Conservation (phyloP, 1,140 invertebrate genomes). For the Agrilus planipennis region DNA sequence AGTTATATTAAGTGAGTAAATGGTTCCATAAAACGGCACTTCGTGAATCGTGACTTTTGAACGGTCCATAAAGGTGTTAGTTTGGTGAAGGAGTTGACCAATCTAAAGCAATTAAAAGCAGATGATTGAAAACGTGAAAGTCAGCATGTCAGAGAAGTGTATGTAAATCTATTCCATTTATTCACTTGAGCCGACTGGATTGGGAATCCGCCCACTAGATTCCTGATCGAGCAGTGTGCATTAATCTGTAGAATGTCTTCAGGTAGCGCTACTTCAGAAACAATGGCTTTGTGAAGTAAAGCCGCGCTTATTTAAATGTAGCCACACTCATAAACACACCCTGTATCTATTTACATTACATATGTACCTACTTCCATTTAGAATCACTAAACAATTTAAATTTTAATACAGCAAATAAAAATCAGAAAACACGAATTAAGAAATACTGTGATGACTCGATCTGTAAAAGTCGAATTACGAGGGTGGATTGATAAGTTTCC, state of each 20-base stretch:
- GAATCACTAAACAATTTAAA: too few species aligned
- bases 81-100: too few species aligned
- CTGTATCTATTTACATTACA: constrained; percentile 13
- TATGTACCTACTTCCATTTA: not conserved
- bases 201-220: constrained; percentile 10
- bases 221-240: constrained; percentile 12
- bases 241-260: constrained; percentile 21
- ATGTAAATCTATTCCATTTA: constrained; percentile 12
- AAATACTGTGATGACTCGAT: too few species aligned
- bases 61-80: too few species aligned
- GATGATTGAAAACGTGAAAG: constrained; percentile 1
- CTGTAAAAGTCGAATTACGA: too few species aligned
- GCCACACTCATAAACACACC: constrained; percentile 21
- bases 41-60: too few species aligned
- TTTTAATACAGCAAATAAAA: too few species aligned
- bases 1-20: too few species aligned
- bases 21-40: too few species aligned
- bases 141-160: not conserved
- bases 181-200: constrained; percentile 15
- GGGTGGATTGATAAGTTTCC: too few species aligned
- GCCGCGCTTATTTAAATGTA: constrained; percentile 27
- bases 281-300: constrained; percentile 24
- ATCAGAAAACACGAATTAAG: too few species aligned
- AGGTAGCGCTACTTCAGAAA: constrained; percentile 26
- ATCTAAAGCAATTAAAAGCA: not conserved